Evolutionary conservation across 2,113 vertebrate species (phyloP), one percentile per base, ranked within the genome.

Genomic region (Brevimyrus niger): DNA sequence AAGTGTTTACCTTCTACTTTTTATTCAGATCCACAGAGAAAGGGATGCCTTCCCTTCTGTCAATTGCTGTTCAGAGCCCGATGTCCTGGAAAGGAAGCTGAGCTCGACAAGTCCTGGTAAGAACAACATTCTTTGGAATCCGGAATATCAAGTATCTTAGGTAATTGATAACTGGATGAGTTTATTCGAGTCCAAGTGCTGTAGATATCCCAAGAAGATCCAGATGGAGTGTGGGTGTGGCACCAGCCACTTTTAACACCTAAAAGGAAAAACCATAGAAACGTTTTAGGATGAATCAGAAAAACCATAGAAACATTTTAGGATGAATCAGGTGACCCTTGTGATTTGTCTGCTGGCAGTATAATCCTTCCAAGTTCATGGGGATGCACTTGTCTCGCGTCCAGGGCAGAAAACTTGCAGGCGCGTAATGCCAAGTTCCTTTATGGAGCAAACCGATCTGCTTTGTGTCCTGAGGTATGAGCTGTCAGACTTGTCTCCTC

Each of bases 11-110:
- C 50, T 50, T 65, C 11, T 73, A 61, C 65, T 53, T 76, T 53
- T 47, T 50, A 88, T 82, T 51, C 86, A 95, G 95, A 94, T 95
- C 92, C 94, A 94, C 89, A 91, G 93, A 88, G 94, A 94, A 82
- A 90, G 38, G 0, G 92, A 95, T 80, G 90, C 92, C 10, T 92
- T 93, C 86, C 93, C 58, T 85, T 89, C 93, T 11, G 90, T 90
- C 15, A 90, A 90, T 48, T 46, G 91, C 27, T 90, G 90, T 51
- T 65, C 87, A 46, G 90, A 93, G 19, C 58, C 91, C 48, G 89
- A 38, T 47, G 27, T 69, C 3, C 82, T 90, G 88, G 90, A 88
- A 80, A 76, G 50, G 5, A 58, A 85, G 38, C 89, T n/a, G 13
- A 69, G 91, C 55, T 38, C 88, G 13, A 17, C 90, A 31, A 90